These are phyloP conservation scores for Myiagra hebetior DNA, from an alignment of 2,113 vertebrate species.

Conservation along the genomic window DNA sequence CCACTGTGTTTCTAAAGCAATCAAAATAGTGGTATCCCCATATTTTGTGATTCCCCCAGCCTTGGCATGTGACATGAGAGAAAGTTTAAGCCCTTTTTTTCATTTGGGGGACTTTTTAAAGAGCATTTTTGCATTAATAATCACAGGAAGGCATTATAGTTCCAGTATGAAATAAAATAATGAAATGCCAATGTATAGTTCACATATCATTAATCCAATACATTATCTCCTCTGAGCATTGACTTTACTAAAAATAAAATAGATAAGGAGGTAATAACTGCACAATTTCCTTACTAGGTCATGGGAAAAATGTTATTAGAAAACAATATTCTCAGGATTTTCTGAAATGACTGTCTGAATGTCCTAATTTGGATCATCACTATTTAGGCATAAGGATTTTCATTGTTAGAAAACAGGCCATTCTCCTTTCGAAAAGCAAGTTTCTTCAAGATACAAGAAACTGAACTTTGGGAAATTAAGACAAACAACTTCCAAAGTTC, in stretches of 20 bases:
- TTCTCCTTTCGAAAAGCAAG: background rate
- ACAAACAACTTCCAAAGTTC: background rate
- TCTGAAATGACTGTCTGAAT: background rate
- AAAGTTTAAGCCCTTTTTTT: background rate
- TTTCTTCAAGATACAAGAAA: background rate
- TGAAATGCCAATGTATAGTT: background rate
- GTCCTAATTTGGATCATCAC: background rate
- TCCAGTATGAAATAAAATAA: background rate
- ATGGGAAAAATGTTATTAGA: slow-evolving; percentile 42
- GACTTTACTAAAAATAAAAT: slow-evolving; percentile 30
- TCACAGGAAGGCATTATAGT: background rate
- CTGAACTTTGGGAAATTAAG: background rate
- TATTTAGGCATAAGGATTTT: background rate
- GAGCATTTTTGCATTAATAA: background rate
- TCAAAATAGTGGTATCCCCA: background rate
- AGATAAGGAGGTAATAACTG: slow-evolving; percentile 25
- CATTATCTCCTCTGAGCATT: background rate
- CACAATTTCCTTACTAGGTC: background rate
- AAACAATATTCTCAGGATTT: slow-evolving; percentile 1
- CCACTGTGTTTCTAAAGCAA: background rate
- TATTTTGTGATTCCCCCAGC: background rate
- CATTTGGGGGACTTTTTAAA: background rate
- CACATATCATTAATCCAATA: background rate
- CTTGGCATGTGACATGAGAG: background rate
- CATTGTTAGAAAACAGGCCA: background rate